These are phyloP conservation scores for Ivindomyrus marchei DNA, from an alignment of 2,113 vertebrate species.

Conservation along the genomic window DNA sequence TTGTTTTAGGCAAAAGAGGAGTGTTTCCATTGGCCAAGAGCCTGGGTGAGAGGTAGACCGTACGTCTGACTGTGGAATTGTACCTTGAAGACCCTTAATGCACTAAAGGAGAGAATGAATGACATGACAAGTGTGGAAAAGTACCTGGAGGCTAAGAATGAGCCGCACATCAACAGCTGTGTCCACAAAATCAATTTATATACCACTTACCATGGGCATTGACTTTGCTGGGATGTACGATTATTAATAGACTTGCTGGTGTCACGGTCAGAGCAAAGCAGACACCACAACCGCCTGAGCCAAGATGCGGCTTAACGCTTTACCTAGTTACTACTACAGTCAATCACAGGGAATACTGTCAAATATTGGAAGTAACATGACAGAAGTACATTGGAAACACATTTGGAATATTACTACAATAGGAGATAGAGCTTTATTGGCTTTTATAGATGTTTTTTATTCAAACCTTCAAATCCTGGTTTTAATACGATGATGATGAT, in stretches of 20 bases:
- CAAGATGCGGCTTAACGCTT: not conserved
- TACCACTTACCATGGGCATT: not conserved
- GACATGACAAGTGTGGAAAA: not conserved
- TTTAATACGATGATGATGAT: not conserved
- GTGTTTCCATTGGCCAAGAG: not conserved
- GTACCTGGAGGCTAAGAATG: not conserved
- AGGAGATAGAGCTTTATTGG: not conserved
- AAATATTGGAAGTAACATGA: not conserved
- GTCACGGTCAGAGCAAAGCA: not conserved
- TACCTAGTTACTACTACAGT: not conserved
- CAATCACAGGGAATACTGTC: not conserved
- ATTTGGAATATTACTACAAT: not conserved
- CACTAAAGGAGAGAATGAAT: not conserved
- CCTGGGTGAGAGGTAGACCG: not conserved
- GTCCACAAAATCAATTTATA: not conserved
- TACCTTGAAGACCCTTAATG: not conserved
- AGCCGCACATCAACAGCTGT: not conserved
- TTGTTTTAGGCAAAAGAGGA: not conserved
- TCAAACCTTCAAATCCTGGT: not conserved
- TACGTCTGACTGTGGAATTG: not conserved
- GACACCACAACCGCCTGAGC: not conserved
- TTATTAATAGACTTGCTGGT: not conserved
- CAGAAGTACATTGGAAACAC: not conserved
- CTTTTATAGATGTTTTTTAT: not conserved
- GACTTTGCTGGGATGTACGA: not conserved